Conservation (phyloP, 2,888 invertebrate species). For the Leptinotarsa rubiginosa region DNA sequence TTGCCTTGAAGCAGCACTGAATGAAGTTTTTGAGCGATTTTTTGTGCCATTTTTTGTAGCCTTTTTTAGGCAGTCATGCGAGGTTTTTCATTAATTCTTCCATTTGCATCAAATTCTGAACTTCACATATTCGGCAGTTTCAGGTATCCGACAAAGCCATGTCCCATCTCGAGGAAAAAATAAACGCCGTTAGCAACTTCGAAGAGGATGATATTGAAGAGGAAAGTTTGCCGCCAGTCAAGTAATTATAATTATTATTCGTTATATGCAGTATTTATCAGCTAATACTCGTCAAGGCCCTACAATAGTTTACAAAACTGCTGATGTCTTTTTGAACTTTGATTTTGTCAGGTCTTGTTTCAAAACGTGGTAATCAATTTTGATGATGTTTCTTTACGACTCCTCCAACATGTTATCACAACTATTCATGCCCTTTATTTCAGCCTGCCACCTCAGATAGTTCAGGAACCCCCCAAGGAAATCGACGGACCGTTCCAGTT, state of each 20-base stretch:
- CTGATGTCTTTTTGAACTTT: no score
- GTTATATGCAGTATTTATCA: neutral
- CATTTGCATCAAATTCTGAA: neutral
- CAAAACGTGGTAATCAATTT: no score
- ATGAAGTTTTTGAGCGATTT: no score
- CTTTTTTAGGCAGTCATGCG: no score
- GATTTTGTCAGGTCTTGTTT: no score
- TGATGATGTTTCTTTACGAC: no score
- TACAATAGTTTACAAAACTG: neutral
- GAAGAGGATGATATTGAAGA: neutral
- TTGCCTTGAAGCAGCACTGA: no score
- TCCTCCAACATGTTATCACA: no score
- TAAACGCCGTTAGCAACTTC: conserved; percentile 72
- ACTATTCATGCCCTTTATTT: neutral
- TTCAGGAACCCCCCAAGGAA: conserved; percentile 65
- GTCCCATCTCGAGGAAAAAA: conserved; percentile 93
- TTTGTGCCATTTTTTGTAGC: no score
- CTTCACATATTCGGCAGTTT: conserved; percentile 14
- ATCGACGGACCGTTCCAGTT: conserved; percentile 82
- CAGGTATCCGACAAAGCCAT: conserved; percentile 94
- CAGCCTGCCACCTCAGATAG: conserved; percentile 64
- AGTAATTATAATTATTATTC: neutral
- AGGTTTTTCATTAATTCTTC: no score
- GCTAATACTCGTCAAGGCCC: neutral
- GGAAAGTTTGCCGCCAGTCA: conserved; percentile 3